A percentile compares a stretch with the other conserved stretches of the same genome.
phyloP scores from a whole-genome alignment of 2,888 invertebrate species.

The Incurvaria masculella region DNA sequence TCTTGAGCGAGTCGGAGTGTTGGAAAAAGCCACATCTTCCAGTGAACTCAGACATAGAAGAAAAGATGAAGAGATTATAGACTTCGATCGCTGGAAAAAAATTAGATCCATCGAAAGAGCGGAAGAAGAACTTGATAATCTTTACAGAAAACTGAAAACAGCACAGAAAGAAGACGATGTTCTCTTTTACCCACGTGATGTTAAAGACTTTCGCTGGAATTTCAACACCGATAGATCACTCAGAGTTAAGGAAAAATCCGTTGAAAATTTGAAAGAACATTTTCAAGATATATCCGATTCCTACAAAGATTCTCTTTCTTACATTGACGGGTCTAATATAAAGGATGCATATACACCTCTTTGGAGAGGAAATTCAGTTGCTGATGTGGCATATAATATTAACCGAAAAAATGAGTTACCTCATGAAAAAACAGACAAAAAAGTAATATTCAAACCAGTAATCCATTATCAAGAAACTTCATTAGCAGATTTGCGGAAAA shows the following conservation, averaged over 20 bases:
- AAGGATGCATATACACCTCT: slow-evolving; percentile 76
- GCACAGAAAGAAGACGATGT: slow-evolving; percentile 83
- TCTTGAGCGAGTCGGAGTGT: slow-evolving; percentile 77
- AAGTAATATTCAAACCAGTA: slow-evolving; percentile 26
- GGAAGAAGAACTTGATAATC: slow-evolving; percentile 73
- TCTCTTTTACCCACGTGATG: slow-evolving; percentile 72
- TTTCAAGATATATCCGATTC: slow-evolving; percentile 63
- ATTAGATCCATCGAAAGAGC: slow-evolving; percentile 76
- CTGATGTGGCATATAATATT: slow-evolving; percentile 72
- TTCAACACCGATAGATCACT: slow-evolving; percentile 72
- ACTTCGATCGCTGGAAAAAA: slow-evolving; percentile 85
- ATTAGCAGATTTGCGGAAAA: slow-evolving; percentile 41
- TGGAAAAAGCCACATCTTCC: slow-evolving; percentile 73
- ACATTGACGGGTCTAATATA: slow-evolving; percentile 15
- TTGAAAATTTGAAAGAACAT: slow-evolving; percentile 78
- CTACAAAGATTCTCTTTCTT: slow-evolving; percentile 30
- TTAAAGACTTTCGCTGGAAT: slow-evolving; percentile 74
- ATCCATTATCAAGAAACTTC: slow-evolving; percentile 37
- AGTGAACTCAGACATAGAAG: slow-evolving; percentile 67
- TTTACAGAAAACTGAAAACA: slow-evolving; percentile 72
- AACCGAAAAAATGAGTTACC: slow-evolving; percentile 56
- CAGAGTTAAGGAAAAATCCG: slow-evolving; percentile 80
- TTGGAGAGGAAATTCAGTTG: slow-evolving; percentile 81
- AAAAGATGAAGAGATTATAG: slow-evolving; percentile 76
- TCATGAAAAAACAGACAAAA: slow-evolving; percentile 30